Evolutionary conservation across 1,140 invertebrate genomes (phyloP).

Genomic region (Centruroides sculpturatus): DNA sequence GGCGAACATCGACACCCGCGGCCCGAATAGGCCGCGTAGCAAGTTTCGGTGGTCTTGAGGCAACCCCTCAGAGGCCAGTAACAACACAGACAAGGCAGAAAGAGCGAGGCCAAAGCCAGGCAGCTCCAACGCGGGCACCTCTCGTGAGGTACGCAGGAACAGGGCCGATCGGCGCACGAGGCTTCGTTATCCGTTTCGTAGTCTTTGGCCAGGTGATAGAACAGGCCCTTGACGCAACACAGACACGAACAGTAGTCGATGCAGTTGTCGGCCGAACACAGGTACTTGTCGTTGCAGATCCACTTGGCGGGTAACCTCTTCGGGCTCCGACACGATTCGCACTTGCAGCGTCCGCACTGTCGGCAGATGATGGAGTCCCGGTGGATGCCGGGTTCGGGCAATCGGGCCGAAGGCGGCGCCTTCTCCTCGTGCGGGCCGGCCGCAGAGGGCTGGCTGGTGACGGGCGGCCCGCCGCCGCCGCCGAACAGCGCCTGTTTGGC

Average conservation of each 20-base stretch:
- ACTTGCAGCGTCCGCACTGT: slow-evolving; percentile 68
- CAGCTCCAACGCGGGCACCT: slow-evolving; percentile 64
- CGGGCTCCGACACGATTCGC: slow-evolving; percentile 69
- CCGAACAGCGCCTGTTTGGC: background rate
- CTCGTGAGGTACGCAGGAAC: slow-evolving; percentile 57
- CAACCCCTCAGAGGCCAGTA: slow-evolving; percentile 80
- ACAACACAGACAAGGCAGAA: slow-evolving; percentile 73
- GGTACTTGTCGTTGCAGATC: slow-evolving; percentile 71
- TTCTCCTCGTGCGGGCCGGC: slow-evolving; percentile 9
- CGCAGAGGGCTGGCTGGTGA: slow-evolving; percentile 17
- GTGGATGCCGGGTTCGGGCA: slow-evolving; percentile 25
- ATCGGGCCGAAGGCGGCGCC: slow-evolving; percentile 16
- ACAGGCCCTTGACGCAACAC: slow-evolving; percentile 80
- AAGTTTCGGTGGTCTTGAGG: slow-evolving; percentile 57
- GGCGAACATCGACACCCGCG: slow-evolving; percentile 45
- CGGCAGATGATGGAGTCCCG: slow-evolving; percentile 57
- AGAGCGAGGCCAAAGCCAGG: slow-evolving; percentile 56
- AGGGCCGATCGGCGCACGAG: slow-evolving; percentile 66
- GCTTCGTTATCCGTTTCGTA: slow-evolving; percentile 49
- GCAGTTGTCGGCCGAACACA: slow-evolving; percentile 67
- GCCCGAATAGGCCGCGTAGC: slow-evolving; percentile 58
- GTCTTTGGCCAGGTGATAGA: slow-evolving; percentile 75
- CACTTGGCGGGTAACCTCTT: slow-evolving; percentile 66
- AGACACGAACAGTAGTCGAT: slow-evolving; percentile 80
- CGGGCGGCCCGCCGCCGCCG: slow-evolving; percentile 1